A percentile compares a stretch with the other conserved stretches of the same genome.
Conservation (phyloP, 2,797 vertebrate species). For the Tauraco hartlaubi region DNA sequence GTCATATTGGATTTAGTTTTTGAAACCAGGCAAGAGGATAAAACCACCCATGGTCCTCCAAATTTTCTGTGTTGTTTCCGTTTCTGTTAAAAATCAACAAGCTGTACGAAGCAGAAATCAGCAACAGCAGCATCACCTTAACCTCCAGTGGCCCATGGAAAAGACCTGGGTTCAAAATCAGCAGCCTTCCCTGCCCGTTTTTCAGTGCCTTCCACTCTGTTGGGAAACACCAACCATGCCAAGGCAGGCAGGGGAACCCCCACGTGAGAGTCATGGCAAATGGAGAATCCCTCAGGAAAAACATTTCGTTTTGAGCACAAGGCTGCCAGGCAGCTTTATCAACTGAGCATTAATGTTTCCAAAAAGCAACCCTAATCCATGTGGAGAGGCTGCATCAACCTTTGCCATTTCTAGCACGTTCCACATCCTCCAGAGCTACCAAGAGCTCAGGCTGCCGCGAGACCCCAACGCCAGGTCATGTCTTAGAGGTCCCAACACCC, state of each 20-base stretch:
- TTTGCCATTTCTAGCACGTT: background rate
- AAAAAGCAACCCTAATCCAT: background rate
- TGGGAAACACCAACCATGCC: background rate
- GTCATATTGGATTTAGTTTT: background rate
- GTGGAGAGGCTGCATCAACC: background rate
- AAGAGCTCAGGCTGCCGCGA: background rate
- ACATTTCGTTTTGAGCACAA: background rate
- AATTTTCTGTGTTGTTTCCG: background rate
- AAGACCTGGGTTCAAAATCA: background rate
- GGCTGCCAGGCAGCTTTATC: background rate
- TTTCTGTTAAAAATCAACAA: background rate
- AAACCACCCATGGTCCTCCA: background rate
- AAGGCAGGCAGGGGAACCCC: background rate
- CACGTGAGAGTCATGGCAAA: rapidly evolving
- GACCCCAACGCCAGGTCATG: background rate
- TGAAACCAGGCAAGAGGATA: background rate
- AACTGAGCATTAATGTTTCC: background rate
- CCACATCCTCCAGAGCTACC: background rate
- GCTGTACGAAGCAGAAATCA: background rate
- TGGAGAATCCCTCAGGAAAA: background rate
- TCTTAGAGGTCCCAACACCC: background rate
- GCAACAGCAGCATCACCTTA: rapidly evolving
- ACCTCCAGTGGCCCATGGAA: background rate
- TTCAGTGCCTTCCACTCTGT: background rate
- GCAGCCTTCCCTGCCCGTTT: background rate